Conservation (phyloP, 2,797 vertebrate species). For the Falco berigora region DNA sequence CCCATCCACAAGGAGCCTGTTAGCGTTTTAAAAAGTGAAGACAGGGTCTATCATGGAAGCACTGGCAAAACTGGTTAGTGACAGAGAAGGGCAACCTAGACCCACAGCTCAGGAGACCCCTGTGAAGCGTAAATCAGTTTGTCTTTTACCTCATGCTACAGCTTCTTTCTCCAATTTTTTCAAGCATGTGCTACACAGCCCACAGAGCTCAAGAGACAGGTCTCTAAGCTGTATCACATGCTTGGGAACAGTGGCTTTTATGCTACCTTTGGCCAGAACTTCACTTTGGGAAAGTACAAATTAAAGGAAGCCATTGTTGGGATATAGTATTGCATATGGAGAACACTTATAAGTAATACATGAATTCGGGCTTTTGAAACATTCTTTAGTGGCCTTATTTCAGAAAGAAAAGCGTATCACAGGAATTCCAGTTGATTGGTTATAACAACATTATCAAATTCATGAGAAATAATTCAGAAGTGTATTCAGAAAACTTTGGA, state of each 20-base stretch:
- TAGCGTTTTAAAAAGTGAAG: constrained; percentile 67
- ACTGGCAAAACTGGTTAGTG: constrained; percentile 50
- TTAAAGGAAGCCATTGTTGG: background rate
- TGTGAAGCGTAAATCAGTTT: constrained; percentile 38
- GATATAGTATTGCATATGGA: background rate
- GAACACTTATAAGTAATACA: background rate
- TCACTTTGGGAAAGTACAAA: background rate
- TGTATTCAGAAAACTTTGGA: background rate
- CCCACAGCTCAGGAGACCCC: constrained; percentile 5
- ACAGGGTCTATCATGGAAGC: constrained; percentile 63
- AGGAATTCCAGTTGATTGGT: background rate
- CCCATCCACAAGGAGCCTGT: constrained; percentile 68
- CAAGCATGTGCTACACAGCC: background rate
- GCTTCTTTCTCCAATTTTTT: background rate
- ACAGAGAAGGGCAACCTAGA: constrained; percentile 52
- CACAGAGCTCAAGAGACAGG: background rate
- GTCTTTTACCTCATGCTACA: background rate
- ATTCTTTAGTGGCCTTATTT: background rate
- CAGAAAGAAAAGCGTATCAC: background rate
- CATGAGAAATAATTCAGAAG: background rate
- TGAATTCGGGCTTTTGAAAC: background rate
- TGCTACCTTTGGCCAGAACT: background rate
- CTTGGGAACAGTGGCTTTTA: background rate
- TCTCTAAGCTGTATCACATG: background rate
- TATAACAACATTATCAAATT: background rate